Evolutionary conservation across 1,140 invertebrate genomes (phyloP), one percentile per base, ranked within the genome.

Genomic region (Dendrolimus kikuchii): DNA sequence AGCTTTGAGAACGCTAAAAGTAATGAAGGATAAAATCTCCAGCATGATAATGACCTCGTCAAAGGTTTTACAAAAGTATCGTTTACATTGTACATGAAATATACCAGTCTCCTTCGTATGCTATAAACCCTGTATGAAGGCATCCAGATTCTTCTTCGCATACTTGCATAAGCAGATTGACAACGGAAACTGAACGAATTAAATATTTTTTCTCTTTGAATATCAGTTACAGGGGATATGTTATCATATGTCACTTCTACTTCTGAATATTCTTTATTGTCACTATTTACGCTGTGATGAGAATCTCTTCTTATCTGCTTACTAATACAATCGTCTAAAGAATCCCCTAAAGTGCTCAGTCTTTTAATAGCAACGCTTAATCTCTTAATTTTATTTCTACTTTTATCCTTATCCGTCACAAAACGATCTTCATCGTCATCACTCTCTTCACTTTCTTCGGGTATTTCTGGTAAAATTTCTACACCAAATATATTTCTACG

Each of bases 401-500:
- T 63, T 9, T 46, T 38, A 53, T 62, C 57, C 55, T 46, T 61
- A 37, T 48, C 60, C 40, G 45, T 7, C n/a, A 48, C 10, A 9
- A 52, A 47, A 57, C 64, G 51, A 55, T 67, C 51, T 38, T 77
- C 72, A 45, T 60, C 51, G 39, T 76, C 72, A 60, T 83, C 78
- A 49, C 70, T 80, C 23, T 78, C 77, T 66, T 87, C 85, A 44
- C 74, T 86, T 65, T 87, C 87, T 64, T 88, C 87, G 0, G 80
- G 74, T 64, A 88, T 88, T 67, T 87, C 81, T 39, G 87, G 86
- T 54, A 88, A 68, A 62, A 87, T 84, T 59, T 87, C 77, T 44
- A 88, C 81, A 36, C 85, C 86, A 52, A 83, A 82, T 41, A 83
- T 70, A 61, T 81, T 84, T 55, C 77, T 75, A 53, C 75, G 63